Evolutionary conservation across 1,140 invertebrate genomes (phyloP).

Genomic region (Protaetia brevitarsis): DNA sequence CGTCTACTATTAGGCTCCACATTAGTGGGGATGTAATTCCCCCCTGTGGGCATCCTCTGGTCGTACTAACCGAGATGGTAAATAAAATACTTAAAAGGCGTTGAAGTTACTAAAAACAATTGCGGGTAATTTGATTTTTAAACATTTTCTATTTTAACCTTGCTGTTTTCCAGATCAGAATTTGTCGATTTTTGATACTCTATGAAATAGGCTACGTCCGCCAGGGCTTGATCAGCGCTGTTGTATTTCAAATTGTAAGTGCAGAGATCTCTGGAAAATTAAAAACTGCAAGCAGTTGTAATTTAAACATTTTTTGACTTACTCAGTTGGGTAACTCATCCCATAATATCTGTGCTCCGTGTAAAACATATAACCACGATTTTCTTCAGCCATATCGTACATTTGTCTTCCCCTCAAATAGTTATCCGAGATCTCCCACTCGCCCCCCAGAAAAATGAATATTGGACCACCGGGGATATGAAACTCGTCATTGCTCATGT

Average conservation of each 20-base stretch:
- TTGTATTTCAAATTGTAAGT: constrained; percentile 54
- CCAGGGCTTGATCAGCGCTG: constrained; percentile 22
- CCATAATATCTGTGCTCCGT: constrained; percentile 84
- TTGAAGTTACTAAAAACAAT: constrained; percentile 37
- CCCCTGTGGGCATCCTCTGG: too few species aligned
- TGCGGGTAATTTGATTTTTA: background rate
- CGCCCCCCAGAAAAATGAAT: constrained; percentile 70
- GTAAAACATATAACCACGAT: constrained; percentile 62
- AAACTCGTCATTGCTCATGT: constrained; percentile 26
- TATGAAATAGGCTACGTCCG: constrained; percentile 25
- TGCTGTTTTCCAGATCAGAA: constrained; percentile 21
- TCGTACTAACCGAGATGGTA: too few species aligned
- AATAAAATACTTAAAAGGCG: too few species aligned
- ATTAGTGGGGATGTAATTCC: too few species aligned
- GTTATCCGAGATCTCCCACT: constrained; percentile 55
- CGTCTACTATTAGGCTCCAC: too few species aligned
- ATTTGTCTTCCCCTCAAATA: constrained; percentile 53
- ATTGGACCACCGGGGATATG: constrained; percentile 54
- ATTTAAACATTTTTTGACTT: constrained; percentile 33
- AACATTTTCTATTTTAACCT: background rate
- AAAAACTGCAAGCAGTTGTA: background rate
- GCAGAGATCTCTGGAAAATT: constrained; percentile 35
- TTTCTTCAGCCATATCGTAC: constrained; percentile 55
- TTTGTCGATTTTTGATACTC: constrained; percentile 17
- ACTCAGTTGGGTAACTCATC: constrained; percentile 66